phyloP scores from a whole-genome alignment of 2,113 vertebrate species.

The Gadus chalcogrammus region DNA sequence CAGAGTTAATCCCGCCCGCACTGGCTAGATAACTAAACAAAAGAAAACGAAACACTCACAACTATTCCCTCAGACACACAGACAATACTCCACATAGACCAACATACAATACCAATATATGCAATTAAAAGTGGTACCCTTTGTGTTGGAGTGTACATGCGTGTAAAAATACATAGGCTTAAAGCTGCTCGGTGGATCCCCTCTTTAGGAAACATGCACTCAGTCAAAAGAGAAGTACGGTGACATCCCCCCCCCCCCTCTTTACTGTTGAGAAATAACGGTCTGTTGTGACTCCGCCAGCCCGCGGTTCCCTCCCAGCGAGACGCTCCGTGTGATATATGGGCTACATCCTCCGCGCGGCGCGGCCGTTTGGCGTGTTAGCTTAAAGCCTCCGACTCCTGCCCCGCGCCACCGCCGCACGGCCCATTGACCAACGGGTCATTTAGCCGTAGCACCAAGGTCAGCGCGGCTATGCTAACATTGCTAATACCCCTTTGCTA shows the following conservation, averaged over 20 bases:
- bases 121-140: not conserved
- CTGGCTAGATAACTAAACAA: not conserved
- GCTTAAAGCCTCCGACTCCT: constrained; percentile 45
- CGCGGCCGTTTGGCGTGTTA: constrained; percentile 51
- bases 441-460: constrained; percentile 59
- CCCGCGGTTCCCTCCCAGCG: not conserved
- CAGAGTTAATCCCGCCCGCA: not conserved
- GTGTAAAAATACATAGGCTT: not conserved
- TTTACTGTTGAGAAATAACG: constrained; percentile 11
- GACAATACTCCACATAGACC: not conserved
- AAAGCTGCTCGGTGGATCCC: not conserved
- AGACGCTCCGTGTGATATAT: constrained; percentile 22
- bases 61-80: not conserved
- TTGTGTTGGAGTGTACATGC: not conserved
- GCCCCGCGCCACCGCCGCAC: constrained; percentile 27
- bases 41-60: not conserved
- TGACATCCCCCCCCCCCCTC: no score
- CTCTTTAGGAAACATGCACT: no score
- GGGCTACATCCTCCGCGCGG: constrained; percentile 8
- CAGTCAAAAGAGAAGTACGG: no score
- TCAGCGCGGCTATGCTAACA: constrained; percentile 52
- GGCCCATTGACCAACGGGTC: constrained; percentile 61
- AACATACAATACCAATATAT: not conserved
- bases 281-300: constrained; percentile 1
- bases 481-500: constrained; percentile 66